Base-by-base conservation (phyloP, 2,797 vertebrate species). In the Megalops cyprinoides region DNA sequence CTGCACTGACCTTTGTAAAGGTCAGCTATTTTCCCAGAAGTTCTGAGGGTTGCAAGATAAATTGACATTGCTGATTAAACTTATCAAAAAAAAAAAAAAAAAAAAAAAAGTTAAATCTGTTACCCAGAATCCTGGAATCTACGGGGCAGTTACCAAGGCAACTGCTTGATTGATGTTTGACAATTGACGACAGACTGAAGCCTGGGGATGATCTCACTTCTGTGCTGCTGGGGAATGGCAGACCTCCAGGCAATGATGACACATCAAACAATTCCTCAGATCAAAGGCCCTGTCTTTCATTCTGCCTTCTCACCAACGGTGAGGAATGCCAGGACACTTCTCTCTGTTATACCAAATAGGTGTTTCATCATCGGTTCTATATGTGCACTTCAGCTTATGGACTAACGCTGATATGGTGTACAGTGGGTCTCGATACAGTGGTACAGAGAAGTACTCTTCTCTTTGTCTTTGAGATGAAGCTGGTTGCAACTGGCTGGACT, bases 91-190 rank as follows among this genome's bases (percentile, higher is more conserved):
- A 28, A 18, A n/a, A n/a, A n/a, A 75, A 15, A 69, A 4, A 74
- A 28, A 18, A 75, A 15, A 69, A 4, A 74, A 28, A 18, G 74
- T 76, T 37, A 28, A 76, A 55, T 53, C 48, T 25, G 4, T 20
- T 20, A 4, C 1, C 2, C 49, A 37, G 15, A 20, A 51, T 55
- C 28, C 2, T 28, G 20, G 15, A 20, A 51, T 55, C 28, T 48
- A 1, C 1, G 20, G 46, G 28, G 74, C 4, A 34, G 74, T 76
- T 76, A 15, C 74, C 74, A 76, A 76, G 74, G 74, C 28, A 55
- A 51, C 74, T 25, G 6, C 12, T 8, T 76, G 74, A 51, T 8
- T 31, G n/a, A 51, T 20, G 23, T 34, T 51, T 55, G 46, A 51
- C 12, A 31, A 10, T 3, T 2, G 1, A 20, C 7, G 49, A 51